Percentiles rank a stretch among this genome's conserved stretches.
Conservation (phyloP, 2,113 vertebrate species). For the Trinectes maculatus region DNA sequence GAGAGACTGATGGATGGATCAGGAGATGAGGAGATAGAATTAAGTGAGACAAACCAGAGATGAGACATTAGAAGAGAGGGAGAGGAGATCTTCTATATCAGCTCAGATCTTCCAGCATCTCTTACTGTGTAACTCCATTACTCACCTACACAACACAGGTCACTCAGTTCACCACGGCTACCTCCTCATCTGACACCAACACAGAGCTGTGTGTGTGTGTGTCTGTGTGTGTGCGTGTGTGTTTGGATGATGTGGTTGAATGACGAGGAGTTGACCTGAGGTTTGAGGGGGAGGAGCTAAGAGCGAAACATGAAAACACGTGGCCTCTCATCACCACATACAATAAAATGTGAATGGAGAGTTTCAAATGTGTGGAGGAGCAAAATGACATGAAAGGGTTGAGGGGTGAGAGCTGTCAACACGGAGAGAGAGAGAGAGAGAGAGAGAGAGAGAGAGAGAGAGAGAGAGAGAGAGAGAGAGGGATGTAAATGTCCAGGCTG, state of each 20-base stretch:
- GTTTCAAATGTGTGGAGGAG: conserved; percentile 40
- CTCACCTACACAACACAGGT: conserved; percentile 11
- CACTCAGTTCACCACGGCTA: conserved; percentile 14
- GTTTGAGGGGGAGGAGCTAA: not conserved
- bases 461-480: conserved; percentile 24
- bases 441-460: conserved; percentile 29
- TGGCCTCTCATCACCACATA: conserved; percentile 30
- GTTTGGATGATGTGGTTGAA: too few species aligned
- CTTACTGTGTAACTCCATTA: conserved; percentile 55
- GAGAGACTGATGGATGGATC: conserved; percentile 63
- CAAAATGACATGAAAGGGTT: conserved; percentile 60
- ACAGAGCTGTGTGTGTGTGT: too few species aligned
- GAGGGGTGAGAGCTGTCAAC: conserved; percentile 63
- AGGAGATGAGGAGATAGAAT: conserved; percentile 65
- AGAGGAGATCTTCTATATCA: conserved; percentile 31
- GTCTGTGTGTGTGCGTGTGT: too few species aligned
- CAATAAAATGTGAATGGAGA: conserved; percentile 60
- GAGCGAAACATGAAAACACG: too few species aligned
- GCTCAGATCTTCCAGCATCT: conserved; percentile 46
- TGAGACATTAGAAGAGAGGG: conserved; percentile 58
- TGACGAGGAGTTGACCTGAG: too few species aligned
- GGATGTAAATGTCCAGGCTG: conserved; percentile 24
- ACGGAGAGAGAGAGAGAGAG: conserved; percentile 17
- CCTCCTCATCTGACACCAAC: not conserved
- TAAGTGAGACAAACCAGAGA: conserved; percentile 71